Base-by-base conservation (phyloP, 2,797 vertebrate species). In the Rousettus madagascariensis region DNA sequence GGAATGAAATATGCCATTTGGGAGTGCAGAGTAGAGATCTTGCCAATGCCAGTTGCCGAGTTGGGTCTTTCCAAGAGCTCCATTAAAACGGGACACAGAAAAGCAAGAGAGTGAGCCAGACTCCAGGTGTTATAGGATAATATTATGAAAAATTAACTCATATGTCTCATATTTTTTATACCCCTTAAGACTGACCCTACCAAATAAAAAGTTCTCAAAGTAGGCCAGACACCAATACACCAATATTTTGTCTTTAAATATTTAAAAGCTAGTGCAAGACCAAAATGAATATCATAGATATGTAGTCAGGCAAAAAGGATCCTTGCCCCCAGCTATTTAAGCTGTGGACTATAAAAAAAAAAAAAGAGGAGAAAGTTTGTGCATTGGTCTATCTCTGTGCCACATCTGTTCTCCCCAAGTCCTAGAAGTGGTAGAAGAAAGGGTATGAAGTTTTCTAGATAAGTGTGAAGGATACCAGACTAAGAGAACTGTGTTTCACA, bases 231-330 rank as follows among this genome's bases (percentile, higher is more conserved):
- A 94, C 17, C 38, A 89, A 86, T 78, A n/a, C 2, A 46, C 7
- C 28, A 72, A 78, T n/a, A 57, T 12, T 77, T 90, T 92, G 1
- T 51, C 43, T 65, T 88, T 84, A 89, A 88, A 71, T 59, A 86
- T 87, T 66, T 94, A 95, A 95, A 95, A 96, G 38, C 2, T 63
- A 83, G 30, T 59, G 2, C 6, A 68, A 92, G 9, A 19, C 41
- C 53, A 82, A 80, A 85, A 43, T 78, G 80, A 85, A 69, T 59
- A 33, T 20, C 26, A 85, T 0, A 88, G 26, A 51, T 80, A 82
- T 7, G 7, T 36, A n/a, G 65, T 83, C 6, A 46, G 26, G 51
- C 24, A 61, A 79, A 89, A 84, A 36, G 12, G 41, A 9, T 74
- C 24, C 22, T 83, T 83, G 9, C 6, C 61, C 41, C 38, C 53